Evolutionary conservation across 2,113 vertebrate genomes (phyloP).

Genomic region (Silurus glanis): DNA sequence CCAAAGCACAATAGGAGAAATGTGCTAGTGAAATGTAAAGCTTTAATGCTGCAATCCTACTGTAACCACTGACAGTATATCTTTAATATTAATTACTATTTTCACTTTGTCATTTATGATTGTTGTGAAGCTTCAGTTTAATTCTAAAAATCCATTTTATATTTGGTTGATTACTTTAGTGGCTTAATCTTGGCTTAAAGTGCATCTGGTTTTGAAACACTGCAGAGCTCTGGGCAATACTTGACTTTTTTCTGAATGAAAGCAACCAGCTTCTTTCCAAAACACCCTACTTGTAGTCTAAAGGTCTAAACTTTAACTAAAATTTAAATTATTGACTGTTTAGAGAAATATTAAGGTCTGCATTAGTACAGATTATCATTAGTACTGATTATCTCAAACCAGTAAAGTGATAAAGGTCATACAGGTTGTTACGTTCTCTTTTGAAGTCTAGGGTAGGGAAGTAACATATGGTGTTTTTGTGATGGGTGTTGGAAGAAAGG

Average conservation of each 20-base stretch:
- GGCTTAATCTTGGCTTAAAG: neutral
- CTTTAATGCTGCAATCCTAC: neutral
- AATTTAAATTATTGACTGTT: neutral
- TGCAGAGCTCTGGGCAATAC: neutral
- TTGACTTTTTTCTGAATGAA: neutral
- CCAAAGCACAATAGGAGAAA: neutral
- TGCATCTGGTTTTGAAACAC: conserved; percentile 1
- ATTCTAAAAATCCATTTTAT: neutral
- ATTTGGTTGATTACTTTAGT: neutral
- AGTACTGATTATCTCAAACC: neutral
- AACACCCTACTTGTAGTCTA: neutral
- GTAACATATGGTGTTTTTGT: too few species aligned
- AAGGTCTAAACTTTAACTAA: neutral
- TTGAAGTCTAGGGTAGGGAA: too few species aligned
- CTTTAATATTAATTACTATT: neutral
- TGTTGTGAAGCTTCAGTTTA: neutral
- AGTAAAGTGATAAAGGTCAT: neutral
- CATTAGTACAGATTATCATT: neutral
- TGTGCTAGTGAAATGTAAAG: neutral
- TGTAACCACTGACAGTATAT: neutral
- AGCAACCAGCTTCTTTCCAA: neutral
- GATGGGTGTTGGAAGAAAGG: too few species aligned
- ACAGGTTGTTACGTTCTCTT: too few species aligned
- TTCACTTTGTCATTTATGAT: neutral
- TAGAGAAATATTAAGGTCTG: neutral